Percentiles rank a stretch among this genome's conserved stretches.
Evolutionary conservation across 2,888 invertebrate genomes (phyloP).

Genomic region (Callyntrura sp.): DNA sequence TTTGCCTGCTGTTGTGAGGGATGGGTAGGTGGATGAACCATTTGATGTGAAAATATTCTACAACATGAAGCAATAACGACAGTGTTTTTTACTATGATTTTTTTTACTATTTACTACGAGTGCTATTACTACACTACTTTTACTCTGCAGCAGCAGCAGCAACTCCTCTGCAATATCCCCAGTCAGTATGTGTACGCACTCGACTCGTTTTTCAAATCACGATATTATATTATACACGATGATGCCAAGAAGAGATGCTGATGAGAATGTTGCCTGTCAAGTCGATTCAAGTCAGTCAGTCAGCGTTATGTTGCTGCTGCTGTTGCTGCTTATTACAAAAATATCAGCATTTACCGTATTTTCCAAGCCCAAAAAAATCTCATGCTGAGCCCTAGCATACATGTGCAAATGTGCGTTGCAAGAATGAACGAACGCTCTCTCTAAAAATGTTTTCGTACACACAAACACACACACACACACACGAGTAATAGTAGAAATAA

Average conservation of each 20-base stretch:
- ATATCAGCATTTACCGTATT: slow-evolving; percentile 68
- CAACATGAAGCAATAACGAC: slow-evolving; percentile 15
- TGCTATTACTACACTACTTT: slow-evolving; percentile 18
- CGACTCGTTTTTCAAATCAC: slow-evolving; percentile 15
- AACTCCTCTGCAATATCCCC: too few species aligned
- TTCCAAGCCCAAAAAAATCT: slow-evolving; percentile 70
- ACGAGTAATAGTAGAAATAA: too few species aligned
- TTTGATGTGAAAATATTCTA: background rate
- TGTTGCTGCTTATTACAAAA: slow-evolving; percentile 14
- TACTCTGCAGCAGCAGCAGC: too few species aligned
- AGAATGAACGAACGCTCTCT: slow-evolving; percentile 60
- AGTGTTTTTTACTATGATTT: background rate
- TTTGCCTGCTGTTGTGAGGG: too few species aligned
- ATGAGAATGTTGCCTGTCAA: slow-evolving; percentile 69
- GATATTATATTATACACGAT: slow-evolving; percentile 5
- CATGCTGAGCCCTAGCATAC: slow-evolving; percentile 68
- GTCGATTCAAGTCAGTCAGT: slow-evolving; percentile 46
- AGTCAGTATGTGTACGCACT: too few species aligned
- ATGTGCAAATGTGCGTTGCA: slow-evolving; percentile 71
- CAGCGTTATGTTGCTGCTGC: too few species aligned
- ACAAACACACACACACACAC: too few species aligned
- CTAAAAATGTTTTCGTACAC: slow-evolving; percentile 49
- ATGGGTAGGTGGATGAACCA: slow-evolving; percentile 2
- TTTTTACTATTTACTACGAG: slow-evolving; percentile 44
- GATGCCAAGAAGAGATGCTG: slow-evolving; percentile 41